Evolutionary conservation across 2,113 vertebrate species (phyloP).

Genomic region (Syngnathus typhle): DNA sequence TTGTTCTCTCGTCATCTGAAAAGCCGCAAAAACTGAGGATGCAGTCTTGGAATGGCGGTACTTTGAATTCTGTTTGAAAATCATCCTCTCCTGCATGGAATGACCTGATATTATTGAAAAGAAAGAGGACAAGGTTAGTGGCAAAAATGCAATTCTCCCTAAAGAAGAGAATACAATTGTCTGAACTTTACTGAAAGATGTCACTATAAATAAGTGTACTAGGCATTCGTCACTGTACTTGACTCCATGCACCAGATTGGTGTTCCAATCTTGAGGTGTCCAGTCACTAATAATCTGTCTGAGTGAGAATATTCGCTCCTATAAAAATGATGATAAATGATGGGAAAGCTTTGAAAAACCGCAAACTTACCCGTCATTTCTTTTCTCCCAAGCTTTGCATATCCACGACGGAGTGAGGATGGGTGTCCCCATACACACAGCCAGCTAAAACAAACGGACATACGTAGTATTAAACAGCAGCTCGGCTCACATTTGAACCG

Average conservation of each 20-base stretch:
- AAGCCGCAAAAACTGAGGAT: slow-evolving; percentile 91
- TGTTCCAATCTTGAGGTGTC: no score
- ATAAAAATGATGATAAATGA: no score
- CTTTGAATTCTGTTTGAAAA: slow-evolving; percentile 89
- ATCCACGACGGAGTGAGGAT: slow-evolving; percentile 93
- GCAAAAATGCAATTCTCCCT: neutral
- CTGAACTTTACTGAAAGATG: no score
- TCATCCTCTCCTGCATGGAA: slow-evolving; percentile 82
- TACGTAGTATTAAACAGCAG: neutral
- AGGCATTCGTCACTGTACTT: no score
- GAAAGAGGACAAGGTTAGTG: neutral
- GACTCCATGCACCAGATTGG: no score
- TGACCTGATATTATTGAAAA: slow-evolving; percentile 56
- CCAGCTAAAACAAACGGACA: slow-evolving; percentile 69
- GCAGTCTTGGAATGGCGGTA: slow-evolving; percentile 94
- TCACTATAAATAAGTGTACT: no score
- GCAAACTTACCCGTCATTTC: slow-evolving; percentile 79
- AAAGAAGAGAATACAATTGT: neutral
- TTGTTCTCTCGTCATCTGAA: slow-evolving; percentile 87
- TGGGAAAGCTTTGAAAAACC: neutral
- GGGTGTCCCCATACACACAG: slow-evolving; percentile 91
- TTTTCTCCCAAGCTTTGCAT: slow-evolving; percentile 86
- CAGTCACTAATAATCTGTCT: no score
- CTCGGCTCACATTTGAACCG: neutral
- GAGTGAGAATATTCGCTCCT: no score